phyloP scores from a whole-genome alignment of 2,888 invertebrate genomes.

The Molanna angustata region DNA sequence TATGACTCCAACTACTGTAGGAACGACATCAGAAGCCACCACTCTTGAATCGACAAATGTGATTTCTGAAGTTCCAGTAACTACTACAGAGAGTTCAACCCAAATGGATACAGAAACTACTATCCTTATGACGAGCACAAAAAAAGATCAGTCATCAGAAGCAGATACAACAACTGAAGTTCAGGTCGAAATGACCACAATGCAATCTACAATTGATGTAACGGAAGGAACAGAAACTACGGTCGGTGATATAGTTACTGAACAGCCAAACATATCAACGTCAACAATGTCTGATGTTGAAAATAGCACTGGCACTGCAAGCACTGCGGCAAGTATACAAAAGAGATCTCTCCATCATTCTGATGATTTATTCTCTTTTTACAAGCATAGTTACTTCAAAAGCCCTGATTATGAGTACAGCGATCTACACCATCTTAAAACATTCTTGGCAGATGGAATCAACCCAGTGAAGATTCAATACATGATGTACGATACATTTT shows the following conservation, averaged over 20 bases:
- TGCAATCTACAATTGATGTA: too few species aligned
- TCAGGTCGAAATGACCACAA: too few species aligned
- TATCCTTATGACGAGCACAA: slow-evolving; percentile 4
- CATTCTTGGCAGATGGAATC: slow-evolving; percentile 49
- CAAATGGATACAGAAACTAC: slow-evolving; percentile 14
- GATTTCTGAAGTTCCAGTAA: too few species aligned
- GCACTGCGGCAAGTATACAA: too few species aligned
- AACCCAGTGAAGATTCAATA: slow-evolving; percentile 57
- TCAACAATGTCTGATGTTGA: too few species aligned
- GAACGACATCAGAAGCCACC: slow-evolving; percentile 2
- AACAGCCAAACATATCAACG: too few species aligned
- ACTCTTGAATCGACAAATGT: slow-evolving; percentile 10
- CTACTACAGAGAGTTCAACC: too few species aligned
- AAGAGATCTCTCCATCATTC: too few species aligned
- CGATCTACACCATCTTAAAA: slow-evolving; percentile 35
- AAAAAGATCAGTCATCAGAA: slow-evolving; percentile 14
- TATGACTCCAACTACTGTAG: not conserved
- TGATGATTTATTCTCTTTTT: slow-evolving; percentile 22
- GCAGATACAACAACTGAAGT: slow-evolving; percentile 35
- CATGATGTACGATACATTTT: slow-evolving; percentile 73
- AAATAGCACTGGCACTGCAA: too few species aligned
- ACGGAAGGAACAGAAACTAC: too few species aligned
- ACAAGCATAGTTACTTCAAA: slow-evolving; percentile 16
- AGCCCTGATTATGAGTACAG: slow-evolving; percentile 19
- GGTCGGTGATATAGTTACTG: too few species aligned